Evolutionary conservation across 1,140 invertebrate genomes (phyloP), one percentile per base, ranked within the genome.

Genomic region (Hyphantria cunea): DNA sequence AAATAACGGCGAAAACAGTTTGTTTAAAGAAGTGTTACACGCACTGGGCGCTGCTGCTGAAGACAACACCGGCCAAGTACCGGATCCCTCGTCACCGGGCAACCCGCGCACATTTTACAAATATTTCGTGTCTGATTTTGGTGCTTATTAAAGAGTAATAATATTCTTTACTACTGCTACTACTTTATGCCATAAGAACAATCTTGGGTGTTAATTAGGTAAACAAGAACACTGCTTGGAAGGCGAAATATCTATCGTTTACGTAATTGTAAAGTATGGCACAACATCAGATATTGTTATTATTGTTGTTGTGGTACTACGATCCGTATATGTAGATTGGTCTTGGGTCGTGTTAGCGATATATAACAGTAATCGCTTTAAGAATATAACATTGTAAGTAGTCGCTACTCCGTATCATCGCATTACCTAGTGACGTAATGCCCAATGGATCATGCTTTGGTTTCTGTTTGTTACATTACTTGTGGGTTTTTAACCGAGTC

Each of bases 1-100:
- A 0, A 13, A 55, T 79, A 85, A 74, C 71, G 76, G 58, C 68
- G 73, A 82, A 48, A 56, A 72, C 86, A 50, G 75, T 65, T 44
- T 73, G 72, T 14, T 17, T n/a, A 6, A 6, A 13, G 15, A 34
- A 49, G 51, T 66, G 66, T 74, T 64, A 75, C 82, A 86, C 77
- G 80, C 80, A 82, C 70, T 65, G 64, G 71, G 67, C 71, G 72
- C 53, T 79, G 82, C 78, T 84, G 82, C 76, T 68, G 86, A 89
- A 89, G 84, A 89, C 83, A 84, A 77, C 84, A 81, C 78, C 84
- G 84, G 80, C 79, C 37, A 82, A 80, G 72, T 74, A 74, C 73
- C 75, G 79, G 75, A 84, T 86, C 84, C 86, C 84, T 89, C 78
- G 80, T 76, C 74, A 70, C 71, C 63, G 74, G 56, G 80, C 84